These are phyloP conservation scores for Drosophila jambulina DNA, from an alignment of 1,140 invertebrate genomes.

Conservation along the genomic window DNA sequence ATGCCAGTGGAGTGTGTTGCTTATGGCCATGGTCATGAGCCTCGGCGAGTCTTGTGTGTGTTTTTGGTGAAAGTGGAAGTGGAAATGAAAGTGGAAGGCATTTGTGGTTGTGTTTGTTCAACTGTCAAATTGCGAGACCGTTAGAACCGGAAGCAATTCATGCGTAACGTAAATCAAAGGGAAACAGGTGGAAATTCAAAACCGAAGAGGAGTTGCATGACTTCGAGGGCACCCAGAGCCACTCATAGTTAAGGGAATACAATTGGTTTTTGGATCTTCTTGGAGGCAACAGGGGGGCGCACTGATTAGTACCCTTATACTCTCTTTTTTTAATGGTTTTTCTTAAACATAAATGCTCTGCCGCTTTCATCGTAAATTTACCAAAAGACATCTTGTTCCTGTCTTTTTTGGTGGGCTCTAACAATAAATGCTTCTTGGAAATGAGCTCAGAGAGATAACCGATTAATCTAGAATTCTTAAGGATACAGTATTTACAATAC, in stretches of 20 bases:
- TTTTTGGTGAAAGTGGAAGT: background rate
- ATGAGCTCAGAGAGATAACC: background rate
- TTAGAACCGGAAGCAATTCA: constrained; percentile 8
- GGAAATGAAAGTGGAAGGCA: background rate
- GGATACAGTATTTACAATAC: background rate
- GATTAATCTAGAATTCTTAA: constrained; percentile 3
- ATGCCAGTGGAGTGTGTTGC: background rate
- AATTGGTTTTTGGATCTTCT: background rate
- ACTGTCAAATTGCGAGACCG: constrained; percentile 15
- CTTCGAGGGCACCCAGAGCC: background rate
- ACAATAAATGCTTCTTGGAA: background rate
- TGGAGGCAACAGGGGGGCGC: background rate
- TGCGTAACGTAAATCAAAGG: constrained; percentile 17
- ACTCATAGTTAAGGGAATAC: background rate
- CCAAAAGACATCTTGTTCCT: background rate
- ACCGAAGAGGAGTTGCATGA: constrained; percentile 9
- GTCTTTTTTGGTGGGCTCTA: background rate
- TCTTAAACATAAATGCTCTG: too few species aligned
- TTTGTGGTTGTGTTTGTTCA: constrained; percentile 10
- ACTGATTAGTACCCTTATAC: background rate
- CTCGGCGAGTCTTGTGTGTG: background rate
- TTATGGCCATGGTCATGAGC: background rate
- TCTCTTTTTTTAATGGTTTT: background rate
- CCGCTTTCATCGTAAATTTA: background rate
- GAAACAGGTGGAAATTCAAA: constrained; percentile 16